phyloP scores from a whole-genome alignment of 2,113 vertebrate species.

The Lynx canadensis region DNA sequence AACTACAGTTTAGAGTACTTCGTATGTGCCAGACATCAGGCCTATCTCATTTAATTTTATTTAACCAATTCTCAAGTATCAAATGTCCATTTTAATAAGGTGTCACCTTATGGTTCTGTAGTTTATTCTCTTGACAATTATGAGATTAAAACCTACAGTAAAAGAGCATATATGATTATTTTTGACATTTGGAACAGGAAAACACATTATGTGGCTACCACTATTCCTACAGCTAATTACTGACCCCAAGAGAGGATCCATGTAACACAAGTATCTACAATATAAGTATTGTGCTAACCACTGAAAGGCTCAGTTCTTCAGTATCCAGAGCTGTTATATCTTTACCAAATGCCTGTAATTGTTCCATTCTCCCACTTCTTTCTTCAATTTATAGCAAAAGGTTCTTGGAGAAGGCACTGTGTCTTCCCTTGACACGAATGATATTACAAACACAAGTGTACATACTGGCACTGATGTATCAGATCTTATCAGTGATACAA shows the following conservation, averaged over 20 bases:
- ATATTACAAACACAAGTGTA: not conserved
- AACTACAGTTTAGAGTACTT: not conserved
- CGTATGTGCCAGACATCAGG: not conserved
- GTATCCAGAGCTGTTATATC: not conserved
- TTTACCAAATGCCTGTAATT: not conserved
- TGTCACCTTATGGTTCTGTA: not conserved
- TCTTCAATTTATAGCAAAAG: not conserved
- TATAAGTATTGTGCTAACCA: no score
- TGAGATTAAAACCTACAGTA: conserved; percentile 2
- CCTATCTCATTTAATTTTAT: not conserved
- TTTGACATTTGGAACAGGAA: not conserved
- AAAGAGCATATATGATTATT: not conserved
- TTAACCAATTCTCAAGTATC: not conserved
- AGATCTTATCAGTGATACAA: not conserved
- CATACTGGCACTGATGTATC: not conserved
- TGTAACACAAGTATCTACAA: not conserved
- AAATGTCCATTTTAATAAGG: not conserved
- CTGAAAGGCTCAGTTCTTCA: not conserved
- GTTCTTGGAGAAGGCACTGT: not conserved
- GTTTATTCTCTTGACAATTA: not conserved
- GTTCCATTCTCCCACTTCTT: not conserved
- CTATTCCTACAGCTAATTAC: not conserved
- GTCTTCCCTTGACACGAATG: not conserved
- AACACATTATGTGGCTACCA: not conserved
- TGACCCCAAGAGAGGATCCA: not conserved